Base-by-base conservation (phyloP, 2,888 invertebrate genomes). In the Marronus borbonicus region DNA sequence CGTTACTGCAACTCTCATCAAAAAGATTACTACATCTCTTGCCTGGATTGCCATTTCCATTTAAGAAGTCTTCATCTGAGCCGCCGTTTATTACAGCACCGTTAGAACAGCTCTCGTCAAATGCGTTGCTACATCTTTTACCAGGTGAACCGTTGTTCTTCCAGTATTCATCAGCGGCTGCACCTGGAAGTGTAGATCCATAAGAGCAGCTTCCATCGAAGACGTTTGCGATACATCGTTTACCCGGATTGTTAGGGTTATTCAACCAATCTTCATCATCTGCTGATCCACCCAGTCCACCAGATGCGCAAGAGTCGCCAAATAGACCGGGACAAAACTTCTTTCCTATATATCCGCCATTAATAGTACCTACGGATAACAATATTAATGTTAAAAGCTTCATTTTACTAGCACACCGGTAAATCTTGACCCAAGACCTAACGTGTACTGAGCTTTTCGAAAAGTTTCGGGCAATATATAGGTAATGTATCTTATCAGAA, bases 51-150 rank as follows among this genome's bases (percentile, higher is more conserved):
- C 72, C 77, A 36, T 60, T 52, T 36, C 31, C 31, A 24, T 58
- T 70, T 44, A 81, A 60, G 80, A 80, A 81, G 8, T 20, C 55
- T 31, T 81, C 78, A 58, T 78, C 80, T 8, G 75, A 72, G 10
- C 39, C 76, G 17, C 80, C 69, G 0, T 76, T 76, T 5, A 64
- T 50, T n/a, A 80, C 68, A 20, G 68, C 79, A 8, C 76, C 76
- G 66, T 78, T 80, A 12, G 55, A 52, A 31, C 81, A 81, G 58
- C 78, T 72, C 31, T 80, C 79, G 60, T 80, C 81, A 50, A 80
- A 80, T 2, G 80, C 70, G 8, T 70, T 70, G 12, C 49, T 62
- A 50, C 78, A 78, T 69, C 78, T 55, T 68, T 76, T 76, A 5
- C 76, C 76, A 76, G 64, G 76, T 17, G 52, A 52, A 52, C 52